Base-by-base conservation (phyloP, 1,140 invertebrate species). In the Dendroctonus valens region DNA sequence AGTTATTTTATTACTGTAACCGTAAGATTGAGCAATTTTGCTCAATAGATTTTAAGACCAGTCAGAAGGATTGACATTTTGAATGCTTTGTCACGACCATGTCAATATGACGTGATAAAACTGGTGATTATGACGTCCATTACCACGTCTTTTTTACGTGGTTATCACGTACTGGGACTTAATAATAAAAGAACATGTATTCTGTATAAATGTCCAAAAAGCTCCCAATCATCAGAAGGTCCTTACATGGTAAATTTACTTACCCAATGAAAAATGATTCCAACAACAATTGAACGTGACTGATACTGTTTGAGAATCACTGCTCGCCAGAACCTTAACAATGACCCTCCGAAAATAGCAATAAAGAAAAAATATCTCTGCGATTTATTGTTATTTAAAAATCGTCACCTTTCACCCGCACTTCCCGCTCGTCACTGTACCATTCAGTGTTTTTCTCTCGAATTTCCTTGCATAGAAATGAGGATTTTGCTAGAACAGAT, bases 381-480 rank as follows among this genome's bases (percentile, higher is more conserved):
- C 39, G 8, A 49, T 51, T 60, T 14, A 61, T 69, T 66, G 63
- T 69, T 59, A 67, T 67, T 67, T 59, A 70, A 67, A 70, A 69
- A 41, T 50, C 12, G 11, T 26, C 52, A 63, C 59, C 64, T 70
- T 57, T 70, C 42, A 69, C 62, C 58, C 53, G 50, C 38, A 15
- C 64, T 62, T 61, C 40, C 26, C 48, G 12, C 12, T 4, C 42
- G 52, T 63, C 53, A 51, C 40, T 44, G 41, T 48, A 48, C 52
- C 52, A 54, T 41, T 14, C 51, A 57, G 7, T 52, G 59, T 70
- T 48, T 64, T 37, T 64, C 46, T 42, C 38, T n/a, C 53, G n/a
- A 41, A 61, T 7, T 64, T 64, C 38, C 41, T 59, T 53, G 59
- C 41, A 50, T 39, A 58, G 11, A 48, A 65, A 41, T 51, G 55